Conservation (phyloP, 2,888 invertebrate genomes). For the Cheilosia grossa region DNA sequence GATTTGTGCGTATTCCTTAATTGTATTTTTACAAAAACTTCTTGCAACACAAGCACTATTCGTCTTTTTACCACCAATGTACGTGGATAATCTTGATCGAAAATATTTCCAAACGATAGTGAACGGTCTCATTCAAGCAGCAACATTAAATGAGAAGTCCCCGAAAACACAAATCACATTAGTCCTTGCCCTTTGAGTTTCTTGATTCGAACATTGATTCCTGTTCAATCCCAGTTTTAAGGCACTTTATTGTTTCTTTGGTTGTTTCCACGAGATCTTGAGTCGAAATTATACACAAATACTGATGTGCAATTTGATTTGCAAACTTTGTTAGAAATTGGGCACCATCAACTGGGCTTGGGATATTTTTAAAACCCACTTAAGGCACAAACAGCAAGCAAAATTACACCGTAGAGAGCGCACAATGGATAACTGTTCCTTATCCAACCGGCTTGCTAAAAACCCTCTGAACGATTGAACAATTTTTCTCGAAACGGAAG, state of each 20-base stretch:
- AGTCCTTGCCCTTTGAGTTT: slow-evolving; percentile 56
- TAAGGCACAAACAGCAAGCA: slow-evolving; percentile 66
- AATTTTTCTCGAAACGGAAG: slow-evolving; percentile 79
- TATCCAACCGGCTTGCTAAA: slow-evolving; percentile 79
- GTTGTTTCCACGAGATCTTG: slow-evolving; percentile 38
- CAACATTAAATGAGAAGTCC: slow-evolving; percentile 7
- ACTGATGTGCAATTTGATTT: slow-evolving; percentile 36
- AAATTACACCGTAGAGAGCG: slow-evolving; percentile 22
- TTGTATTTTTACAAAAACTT: slow-evolving; percentile 22
- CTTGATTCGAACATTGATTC: slow-evolving; percentile 36
- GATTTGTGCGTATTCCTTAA: background rate
- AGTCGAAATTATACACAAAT: slow-evolving; percentile 7
- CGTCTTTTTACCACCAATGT: slow-evolving; percentile 41
- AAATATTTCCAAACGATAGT: slow-evolving; percentile 70
- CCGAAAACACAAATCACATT: background rate
- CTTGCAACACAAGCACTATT: slow-evolving; percentile 44
- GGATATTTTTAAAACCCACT: slow-evolving; percentile 37
- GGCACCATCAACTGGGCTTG: slow-evolving; percentile 36
- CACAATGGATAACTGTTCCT: slow-evolving; percentile 14
- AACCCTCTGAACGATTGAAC: slow-evolving; percentile 81
- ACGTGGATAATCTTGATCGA: slow-evolving; percentile 48
- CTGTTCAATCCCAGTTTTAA: slow-evolving; percentile 46
- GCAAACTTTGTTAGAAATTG: slow-evolving; percentile 41
- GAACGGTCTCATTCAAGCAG: slow-evolving; percentile 64
- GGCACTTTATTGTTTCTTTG: slow-evolving; percentile 43